phyloP scores from a whole-genome alignment of 2,888 invertebrate genomes.

The Trypoxylon attenuatum region DNA sequence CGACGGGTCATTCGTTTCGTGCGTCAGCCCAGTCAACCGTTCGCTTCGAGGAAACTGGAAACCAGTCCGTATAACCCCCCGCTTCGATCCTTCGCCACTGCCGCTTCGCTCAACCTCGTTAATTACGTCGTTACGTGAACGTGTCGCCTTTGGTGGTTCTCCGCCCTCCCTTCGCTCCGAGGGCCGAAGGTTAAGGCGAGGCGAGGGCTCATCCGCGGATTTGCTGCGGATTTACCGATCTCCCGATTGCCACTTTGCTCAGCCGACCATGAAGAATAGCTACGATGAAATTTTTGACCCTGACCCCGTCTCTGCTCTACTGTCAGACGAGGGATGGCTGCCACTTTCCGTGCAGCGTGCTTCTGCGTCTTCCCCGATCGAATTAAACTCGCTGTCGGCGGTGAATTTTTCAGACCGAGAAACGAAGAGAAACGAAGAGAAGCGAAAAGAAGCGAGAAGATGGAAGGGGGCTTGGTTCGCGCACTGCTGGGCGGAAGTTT shows the following conservation, averaged over 20 bases:
- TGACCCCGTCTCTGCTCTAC: no score
- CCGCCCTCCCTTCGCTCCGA: neutral
- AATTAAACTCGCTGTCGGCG: no score
- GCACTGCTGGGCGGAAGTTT: neutral
- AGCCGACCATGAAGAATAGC: constrained; percentile 11
- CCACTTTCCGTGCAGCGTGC: no score
- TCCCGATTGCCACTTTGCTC: neutral
- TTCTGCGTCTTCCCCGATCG: no score
- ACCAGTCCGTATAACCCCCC: constrained; percentile 18
- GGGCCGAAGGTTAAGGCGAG: constrained; percentile 28
- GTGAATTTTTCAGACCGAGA: no score
- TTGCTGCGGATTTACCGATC: constrained; percentile 3
- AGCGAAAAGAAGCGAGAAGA: no score
- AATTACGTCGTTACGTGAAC: constrained; percentile 40
- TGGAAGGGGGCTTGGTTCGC: no score
- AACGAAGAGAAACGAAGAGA: no score
- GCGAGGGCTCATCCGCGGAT: constrained; percentile 32
- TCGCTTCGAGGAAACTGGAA: constrained; percentile 29
- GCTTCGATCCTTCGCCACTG: neutral
- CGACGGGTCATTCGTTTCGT: constrained; percentile 58
- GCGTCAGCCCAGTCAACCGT: constrained; percentile 26
- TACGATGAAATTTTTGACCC: neutral
- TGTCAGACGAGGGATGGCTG: no score
- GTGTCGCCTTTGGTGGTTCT: constrained; percentile 10
- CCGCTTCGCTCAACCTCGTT: constrained; percentile 15